A percentile compares a stretch with the other conserved stretches of the same genome.
Evolutionary conservation across 2,113 vertebrate genomes (phyloP).

Genomic region (Nematolebias whitei): DNA sequence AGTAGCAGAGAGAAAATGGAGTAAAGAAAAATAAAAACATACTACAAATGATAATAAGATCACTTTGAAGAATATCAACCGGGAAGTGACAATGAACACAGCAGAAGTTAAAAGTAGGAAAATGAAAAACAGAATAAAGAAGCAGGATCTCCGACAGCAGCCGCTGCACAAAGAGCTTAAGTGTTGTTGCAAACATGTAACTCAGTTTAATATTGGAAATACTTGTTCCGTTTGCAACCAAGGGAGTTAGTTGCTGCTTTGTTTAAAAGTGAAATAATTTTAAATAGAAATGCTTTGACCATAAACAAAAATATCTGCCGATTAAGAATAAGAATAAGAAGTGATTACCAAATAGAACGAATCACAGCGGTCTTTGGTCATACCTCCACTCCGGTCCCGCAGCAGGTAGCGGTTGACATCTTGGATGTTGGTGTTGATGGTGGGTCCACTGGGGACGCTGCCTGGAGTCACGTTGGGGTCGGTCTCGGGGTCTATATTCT

Average conservation of each 20-base stretch:
- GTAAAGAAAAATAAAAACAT: conserved; percentile 57
- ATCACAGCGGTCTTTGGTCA: conserved; percentile 25
- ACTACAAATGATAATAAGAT: conserved; percentile 48
- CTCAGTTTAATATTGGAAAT: too few relatives aligned
- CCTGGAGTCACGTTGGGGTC: conserved; percentile 94
- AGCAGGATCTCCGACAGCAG: conserved; percentile 43
- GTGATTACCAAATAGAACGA: background rate
- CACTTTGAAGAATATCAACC: conserved; percentile 30
- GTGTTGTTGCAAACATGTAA: background rate
- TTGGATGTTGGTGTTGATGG: conserved; percentile 96
- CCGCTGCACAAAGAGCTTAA: conserved; percentile 7
- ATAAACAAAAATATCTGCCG: background rate
- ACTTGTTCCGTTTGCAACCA: too few relatives aligned
- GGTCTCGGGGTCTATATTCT: conserved; percentile 94
- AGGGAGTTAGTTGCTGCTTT: too few relatives aligned
- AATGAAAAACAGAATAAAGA: conserved; percentile 49
- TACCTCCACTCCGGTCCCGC: conserved; percentile 90
- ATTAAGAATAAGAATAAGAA: too few relatives aligned
- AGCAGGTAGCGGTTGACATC: conserved; percentile 97
- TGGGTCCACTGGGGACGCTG: conserved; percentile 93
- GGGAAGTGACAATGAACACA: conserved; percentile 45
- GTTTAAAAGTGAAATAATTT: background rate
- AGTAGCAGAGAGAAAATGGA: conserved; percentile 63
- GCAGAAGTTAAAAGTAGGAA: conserved; percentile 52
- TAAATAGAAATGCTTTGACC: background rate